A percentile compares a stretch with the other conserved stretches of the same genome.
phyloP scores from a whole-genome alignment of 2,797 vertebrate genomes.

The Oryzias dopingdopingensis region DNA sequence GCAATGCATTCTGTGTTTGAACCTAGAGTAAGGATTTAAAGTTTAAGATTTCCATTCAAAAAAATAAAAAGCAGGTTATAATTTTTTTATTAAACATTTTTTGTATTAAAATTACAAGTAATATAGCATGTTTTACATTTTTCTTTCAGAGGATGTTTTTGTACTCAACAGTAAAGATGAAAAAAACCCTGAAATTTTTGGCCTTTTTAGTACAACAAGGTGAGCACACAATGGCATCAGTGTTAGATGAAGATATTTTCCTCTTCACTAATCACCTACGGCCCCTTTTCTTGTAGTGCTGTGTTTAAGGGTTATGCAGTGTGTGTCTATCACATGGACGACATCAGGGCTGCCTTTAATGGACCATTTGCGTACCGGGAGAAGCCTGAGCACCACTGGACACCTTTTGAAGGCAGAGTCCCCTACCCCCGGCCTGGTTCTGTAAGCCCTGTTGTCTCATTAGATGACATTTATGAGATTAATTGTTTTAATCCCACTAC shows the following conservation, averaged over 20 bases:
- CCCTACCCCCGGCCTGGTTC: slow-evolving; percentile 95
- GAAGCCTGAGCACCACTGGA: slow-evolving; percentile 93
- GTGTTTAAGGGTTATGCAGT: slow-evolving; percentile 95
- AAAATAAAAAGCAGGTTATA: too few relatives aligned
- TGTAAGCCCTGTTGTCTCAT: slow-evolving; percentile 76
- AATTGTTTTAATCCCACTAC: slow-evolving; percentile 4
- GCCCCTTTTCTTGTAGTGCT: slow-evolving; percentile 43
- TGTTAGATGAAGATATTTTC: neutral
- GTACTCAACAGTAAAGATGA: slow-evolving; percentile 87
- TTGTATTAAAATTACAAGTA: neutral
- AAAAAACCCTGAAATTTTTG: slow-evolving; percentile 95
- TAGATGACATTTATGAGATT: slow-evolving; percentile 14
- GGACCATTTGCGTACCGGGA: slow-evolving; percentile 92
- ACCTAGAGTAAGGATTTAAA: too few relatives aligned
- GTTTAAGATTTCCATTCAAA: too few relatives aligned
- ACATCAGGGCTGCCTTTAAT: slow-evolving; percentile 91
- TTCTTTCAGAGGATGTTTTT: slow-evolving; percentile 89
- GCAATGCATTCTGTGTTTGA: too few relatives aligned
- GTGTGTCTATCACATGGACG: slow-evolving; percentile 94
- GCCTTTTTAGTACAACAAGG: slow-evolving; percentile 97
- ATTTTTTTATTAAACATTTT: too few relatives aligned
- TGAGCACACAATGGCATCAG: slow-evolving; percentile 49
- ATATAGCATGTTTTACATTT: neutral
- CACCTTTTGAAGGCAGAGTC: slow-evolving; percentile 89
- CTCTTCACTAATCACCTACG: slow-evolving; percentile 1